Percentiles rank a stretch among this genome's conserved stretches.
These are phyloP conservation scores for Platichthys flesus DNA, from an alignment of 2,113 vertebrate species.

Conservation along the genomic window DNA sequence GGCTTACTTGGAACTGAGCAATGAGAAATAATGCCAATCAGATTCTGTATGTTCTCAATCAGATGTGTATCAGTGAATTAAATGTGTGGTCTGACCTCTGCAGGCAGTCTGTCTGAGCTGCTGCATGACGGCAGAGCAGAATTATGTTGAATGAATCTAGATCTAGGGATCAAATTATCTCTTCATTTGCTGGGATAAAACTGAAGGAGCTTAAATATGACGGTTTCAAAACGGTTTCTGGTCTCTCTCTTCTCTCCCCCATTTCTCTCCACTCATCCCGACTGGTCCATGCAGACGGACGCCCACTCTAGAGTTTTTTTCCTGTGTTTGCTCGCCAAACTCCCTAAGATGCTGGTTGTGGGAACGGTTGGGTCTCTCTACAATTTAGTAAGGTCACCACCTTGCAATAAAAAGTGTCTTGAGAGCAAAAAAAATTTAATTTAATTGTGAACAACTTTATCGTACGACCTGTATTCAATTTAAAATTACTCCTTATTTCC, in stretches of 20 bases:
- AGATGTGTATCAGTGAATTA: conserved; percentile 11
- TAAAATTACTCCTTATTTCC: neutral
- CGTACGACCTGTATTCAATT: no score
- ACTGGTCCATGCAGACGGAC: neutral
- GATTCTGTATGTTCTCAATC: conserved; percentile 11
- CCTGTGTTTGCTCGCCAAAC: neutral
- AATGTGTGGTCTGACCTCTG: neutral
- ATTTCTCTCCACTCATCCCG: no score
- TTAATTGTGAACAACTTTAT: neutral
- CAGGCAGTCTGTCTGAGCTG: conserved; percentile 8
- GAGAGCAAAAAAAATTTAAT: neutral
- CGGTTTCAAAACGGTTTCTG: no score
- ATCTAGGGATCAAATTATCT: neutral
- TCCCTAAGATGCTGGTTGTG: neutral
- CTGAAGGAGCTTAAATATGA: conserved; percentile 4
- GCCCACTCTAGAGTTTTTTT: no score
- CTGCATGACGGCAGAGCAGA: conserved; percentile 6
- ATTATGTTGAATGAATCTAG: conserved; percentile 20
- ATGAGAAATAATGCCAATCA: neutral
- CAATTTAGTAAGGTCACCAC: no score
- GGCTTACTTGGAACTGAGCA: neutral
- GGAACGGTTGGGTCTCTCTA: neutral
- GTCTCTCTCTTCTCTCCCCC: no score
- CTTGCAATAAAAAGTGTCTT: neutral
- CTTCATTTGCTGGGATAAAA: conserved; percentile 16